Percentiles rank a stretch among this genome's conserved stretches.
phyloP scores from a whole-genome alignment of 2,888 invertebrate species.

The Agonopterix heracliana region DNA sequence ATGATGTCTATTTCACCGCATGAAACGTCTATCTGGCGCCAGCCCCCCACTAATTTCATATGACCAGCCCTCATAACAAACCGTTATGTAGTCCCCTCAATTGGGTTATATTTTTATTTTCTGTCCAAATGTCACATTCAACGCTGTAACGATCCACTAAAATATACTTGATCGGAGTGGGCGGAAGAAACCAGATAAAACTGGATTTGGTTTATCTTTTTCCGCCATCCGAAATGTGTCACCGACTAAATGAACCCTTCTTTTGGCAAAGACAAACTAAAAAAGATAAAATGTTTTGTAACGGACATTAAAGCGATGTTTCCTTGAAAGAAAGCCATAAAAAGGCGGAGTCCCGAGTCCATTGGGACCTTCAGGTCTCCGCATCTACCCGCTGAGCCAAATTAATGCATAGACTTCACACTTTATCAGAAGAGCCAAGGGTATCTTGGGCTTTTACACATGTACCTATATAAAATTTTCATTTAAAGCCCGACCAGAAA shows the following conservation, averaged over 20 bases:
- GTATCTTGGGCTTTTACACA: neutral
- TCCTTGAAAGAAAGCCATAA: slow-evolving; percentile 58
- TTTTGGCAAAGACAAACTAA: slow-evolving; percentile 59
- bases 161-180: slow-evolving; percentile 31
- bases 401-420: slow-evolving; percentile 55
- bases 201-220: slow-evolving; percentile 53
- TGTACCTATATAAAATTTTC: neutral
- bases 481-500: too few relatives aligned
- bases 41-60: slow-evolving; percentile 39
- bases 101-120: slow-evolving; percentile 43
- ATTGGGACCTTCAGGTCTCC: slow-evolving; percentile 37
- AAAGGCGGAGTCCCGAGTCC: slow-evolving; percentile 50
- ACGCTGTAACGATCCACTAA: slow-evolving; percentile 12
- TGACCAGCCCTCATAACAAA: slow-evolving; percentile 40
- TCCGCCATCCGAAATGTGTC: slow-evolving; percentile 60
- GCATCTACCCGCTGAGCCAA: slow-evolving; percentile 41
- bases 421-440: slow-evolving; percentile 7
- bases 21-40: slow-evolving; percentile 47
- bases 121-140: slow-evolving; percentile 31
- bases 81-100: slow-evolving; percentile 30
- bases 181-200: slow-evolving; percentile 52
- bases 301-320: slow-evolving; percentile 66
- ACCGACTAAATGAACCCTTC: slow-evolving; percentile 66
- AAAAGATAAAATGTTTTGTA: slow-evolving; percentile 71
- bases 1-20: slow-evolving; percentile 26